phyloP scores from a whole-genome alignment of 2,113 vertebrate genomes.

The Natator depressus region DNA sequence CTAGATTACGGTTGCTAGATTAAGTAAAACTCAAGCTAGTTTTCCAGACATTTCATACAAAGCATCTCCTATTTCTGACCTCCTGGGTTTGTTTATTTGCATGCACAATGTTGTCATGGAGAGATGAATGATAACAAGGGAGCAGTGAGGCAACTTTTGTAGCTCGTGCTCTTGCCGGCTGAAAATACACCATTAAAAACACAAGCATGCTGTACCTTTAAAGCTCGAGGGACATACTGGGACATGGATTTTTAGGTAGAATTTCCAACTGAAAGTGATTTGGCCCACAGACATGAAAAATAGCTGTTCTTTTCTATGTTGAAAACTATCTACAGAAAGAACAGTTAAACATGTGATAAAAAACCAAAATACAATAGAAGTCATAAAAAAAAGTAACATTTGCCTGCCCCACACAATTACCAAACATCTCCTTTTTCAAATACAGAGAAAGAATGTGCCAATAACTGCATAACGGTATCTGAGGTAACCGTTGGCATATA shows the following conservation, averaged over 20 bases:
- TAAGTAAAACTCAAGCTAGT: conserved; percentile 58
- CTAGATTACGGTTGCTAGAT: conserved; percentile 26
- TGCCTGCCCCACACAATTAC: conserved; percentile 47
- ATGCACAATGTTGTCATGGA: conserved; percentile 24
- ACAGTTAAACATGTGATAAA: conserved; percentile 39
- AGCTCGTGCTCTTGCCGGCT: background rate
- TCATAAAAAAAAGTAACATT: background rate
- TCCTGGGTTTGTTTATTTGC: conserved; percentile 41
- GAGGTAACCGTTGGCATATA: background rate
- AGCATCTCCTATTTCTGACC: background rate
- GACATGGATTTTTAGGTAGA: conserved; percentile 27
- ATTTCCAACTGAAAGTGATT: conserved; percentile 51
- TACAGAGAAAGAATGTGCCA: conserved; percentile 26
- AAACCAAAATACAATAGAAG: conserved; percentile 46
- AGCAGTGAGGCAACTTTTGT: background rate
- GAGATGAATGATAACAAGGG: conserved; percentile 38
- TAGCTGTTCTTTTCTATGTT: conserved; percentile 5
- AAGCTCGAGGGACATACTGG: conserved; percentile 28
- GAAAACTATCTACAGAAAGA: background rate
- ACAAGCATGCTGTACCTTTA: conserved; percentile 5
- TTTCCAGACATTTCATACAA: conserved; percentile 56
- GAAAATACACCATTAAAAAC: background rate
- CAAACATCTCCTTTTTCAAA: conserved; percentile 57
- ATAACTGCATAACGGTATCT: background rate
- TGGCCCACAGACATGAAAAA: conserved; percentile 43